Conservation (phyloP, 1,140 invertebrate species). For the Apocrypta bakeri region DNA sequence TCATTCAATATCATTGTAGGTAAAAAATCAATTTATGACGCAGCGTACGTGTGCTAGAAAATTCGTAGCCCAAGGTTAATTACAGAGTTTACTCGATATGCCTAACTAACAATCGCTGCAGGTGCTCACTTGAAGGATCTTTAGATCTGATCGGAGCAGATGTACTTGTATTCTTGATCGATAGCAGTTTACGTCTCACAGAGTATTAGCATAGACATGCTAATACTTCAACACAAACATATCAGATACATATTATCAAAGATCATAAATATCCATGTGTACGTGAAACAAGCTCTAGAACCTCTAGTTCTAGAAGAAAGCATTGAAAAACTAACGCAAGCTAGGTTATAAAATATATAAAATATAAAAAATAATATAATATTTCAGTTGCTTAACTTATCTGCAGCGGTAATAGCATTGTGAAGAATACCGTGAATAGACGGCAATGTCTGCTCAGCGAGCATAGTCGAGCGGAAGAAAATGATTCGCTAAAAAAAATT, state of each 20-base stretch:
- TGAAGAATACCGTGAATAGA: no score
- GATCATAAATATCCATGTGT: not conserved
- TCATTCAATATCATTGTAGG: conserved; percentile 5
- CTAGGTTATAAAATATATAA: no score
- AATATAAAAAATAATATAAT: no score
- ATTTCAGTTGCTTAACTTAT: no score
- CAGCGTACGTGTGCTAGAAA: not conserved
- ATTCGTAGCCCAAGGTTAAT: conserved; percentile 22
- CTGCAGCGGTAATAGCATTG: no score
- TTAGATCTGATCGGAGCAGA: conserved; percentile 10
- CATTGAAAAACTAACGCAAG: no score
- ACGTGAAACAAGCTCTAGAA: no score
- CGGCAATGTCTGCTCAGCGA: no score
- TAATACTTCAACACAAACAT: not conserved
- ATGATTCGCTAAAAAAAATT: no score
- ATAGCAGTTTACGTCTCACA: not conserved
- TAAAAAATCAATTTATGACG: conserved; percentile 41
- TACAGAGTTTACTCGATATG: conserved; percentile 21
- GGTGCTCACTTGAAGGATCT: conserved; percentile 4
- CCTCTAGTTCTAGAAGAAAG: no score
- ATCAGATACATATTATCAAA: not conserved
- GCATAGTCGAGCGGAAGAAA: no score
- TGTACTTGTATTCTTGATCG: conserved; percentile 5
- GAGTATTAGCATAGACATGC: no score
- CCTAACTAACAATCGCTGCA: conserved; percentile 22